Percentiles rank a stretch among this genome's conserved stretches.
Conservation (phyloP, 2,797 vertebrate species). For the Hipposideros larvatus region DNA sequence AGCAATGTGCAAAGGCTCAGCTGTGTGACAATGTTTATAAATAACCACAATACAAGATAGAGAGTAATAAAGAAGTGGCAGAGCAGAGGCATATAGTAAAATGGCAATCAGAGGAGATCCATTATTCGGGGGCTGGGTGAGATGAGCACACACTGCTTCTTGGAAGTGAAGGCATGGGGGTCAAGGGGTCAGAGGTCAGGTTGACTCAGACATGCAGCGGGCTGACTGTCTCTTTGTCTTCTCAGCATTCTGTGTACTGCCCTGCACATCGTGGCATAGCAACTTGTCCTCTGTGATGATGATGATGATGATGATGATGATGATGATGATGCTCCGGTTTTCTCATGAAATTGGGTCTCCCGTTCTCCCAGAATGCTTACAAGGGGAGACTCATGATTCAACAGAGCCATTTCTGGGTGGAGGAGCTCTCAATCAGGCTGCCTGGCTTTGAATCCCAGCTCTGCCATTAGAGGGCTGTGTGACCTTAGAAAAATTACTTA, state of each 20-base stretch:
- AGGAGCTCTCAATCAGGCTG: background rate
- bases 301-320: too few species aligned
- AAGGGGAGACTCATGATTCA: background rate
- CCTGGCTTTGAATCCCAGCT: constrained; percentile 1
- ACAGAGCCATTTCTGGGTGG: background rate
- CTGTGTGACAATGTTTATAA: constrained; percentile 55
- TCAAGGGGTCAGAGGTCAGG: background rate
- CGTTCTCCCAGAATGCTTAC: background rate
- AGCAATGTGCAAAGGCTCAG: constrained; percentile 53
- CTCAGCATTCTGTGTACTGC: background rate
- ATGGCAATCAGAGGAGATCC: constrained; percentile 35
- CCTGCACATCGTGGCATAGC: background rate
- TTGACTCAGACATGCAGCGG: background rate
- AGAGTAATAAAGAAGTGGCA: constrained; percentile 58
- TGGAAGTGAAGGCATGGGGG: background rate
- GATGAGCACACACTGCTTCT: background rate
- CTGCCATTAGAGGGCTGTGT: background rate
- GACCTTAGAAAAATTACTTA: constrained; percentile 26
- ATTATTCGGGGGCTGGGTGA: background rate
- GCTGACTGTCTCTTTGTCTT: background rate
- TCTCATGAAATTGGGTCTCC: background rate
- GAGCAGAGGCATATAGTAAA: constrained; percentile 50
- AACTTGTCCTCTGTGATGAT: background rate
- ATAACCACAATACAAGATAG: constrained; percentile 52
- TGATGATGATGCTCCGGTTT: background rate